Base-by-base conservation (phyloP, 2,797 vertebrate species). In the Orestias chungarensis region DNA sequence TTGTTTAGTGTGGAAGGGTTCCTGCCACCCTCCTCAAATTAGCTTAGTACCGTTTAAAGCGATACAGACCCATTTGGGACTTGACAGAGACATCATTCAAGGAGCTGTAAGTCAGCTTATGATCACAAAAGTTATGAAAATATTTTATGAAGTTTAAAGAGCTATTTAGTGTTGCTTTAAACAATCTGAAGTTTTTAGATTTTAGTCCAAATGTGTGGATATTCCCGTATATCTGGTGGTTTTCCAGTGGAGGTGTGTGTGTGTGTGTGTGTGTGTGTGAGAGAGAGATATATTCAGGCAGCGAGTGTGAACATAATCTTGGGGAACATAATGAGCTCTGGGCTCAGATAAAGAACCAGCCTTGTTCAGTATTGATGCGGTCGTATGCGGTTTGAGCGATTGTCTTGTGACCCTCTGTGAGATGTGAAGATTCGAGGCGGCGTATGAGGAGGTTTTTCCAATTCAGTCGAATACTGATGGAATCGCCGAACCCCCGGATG, bases 351-450 rank as follows among this genome's bases (percentile, higher is more conserved):
- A 38, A 61, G 33, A 35, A 38, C 31, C 18, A 35, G 57, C 57
- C 57, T 61, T 23, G 55, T 35, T 59, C 31, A 33, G 55, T 23
- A 6, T 12, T 38, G 33, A 61, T 23, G 33, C 33, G 1, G 57
- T 10, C 4, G 20, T 64, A 27, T 75, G 66, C 62, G 35, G 66
- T 69, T 64, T 68, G 15, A 68, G 4, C 62, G 4, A 71, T 71
- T 54, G 54, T 47, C 49, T 23, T 64, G 35, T 35, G 43, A 42
- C 81, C 59, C 55, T n/a, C 35, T 1, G 1, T 3, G 27, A 66
- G 81, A 82, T 80, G 76, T 55, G 76, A 2, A 64, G 81, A 83
- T 77, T 50, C 3, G 2, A n/a, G 31, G 38, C 12, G 0, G 1
- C 4, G n/a, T 65, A 46, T 49, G 70, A 52, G 52, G 59, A 73